Base-by-base conservation (phyloP, 2,113 vertebrate genomes). In the Serinus canaria region DNA sequence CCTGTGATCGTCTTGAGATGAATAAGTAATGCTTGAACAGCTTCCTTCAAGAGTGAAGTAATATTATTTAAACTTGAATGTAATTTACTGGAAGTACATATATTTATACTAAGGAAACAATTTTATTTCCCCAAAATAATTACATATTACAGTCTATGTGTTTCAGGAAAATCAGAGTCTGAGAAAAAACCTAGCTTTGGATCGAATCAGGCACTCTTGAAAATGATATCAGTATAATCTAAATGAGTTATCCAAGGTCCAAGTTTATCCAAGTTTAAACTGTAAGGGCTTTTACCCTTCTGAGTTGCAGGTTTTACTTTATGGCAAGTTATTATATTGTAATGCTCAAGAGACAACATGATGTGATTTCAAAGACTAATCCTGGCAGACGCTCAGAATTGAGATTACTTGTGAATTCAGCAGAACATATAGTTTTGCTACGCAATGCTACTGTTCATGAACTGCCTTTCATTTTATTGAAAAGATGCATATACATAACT, bases 181-280 rank as follows among this genome's bases (percentile, higher is more conserved):
- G 68, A 80, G 27, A 91, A 92, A 95, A 83, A 95, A 95, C 82
- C 52, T 41, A 89, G 25, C 37, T 93, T 83, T 79, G 35, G 20
- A 90, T 89, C 30, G 91, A 82, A 89, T 92, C 83, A 95, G 67
- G 41, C 92, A 89, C 81, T 87, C 44, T 56, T 82, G 62, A 87
- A 97, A 97, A 93, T 95, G 22, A 64, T 58, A 97, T 93, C 76
- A 87, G 39, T 90, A 81, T 89, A 77, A 92, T 78, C 60, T 94
- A 12, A 95, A 27, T 94, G 70, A 92, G 80, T 94, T 93, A 92
- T 89, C 49, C 74, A 56, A 8, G 47, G 69, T 76, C 19, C 35
- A 69, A 39, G 39, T 39, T 39, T 39, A 39, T 39, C 11, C 39
- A 39, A 39, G 39, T 39, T 39, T 90, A 87, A 81, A 84, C n/a